A percentile compares a stretch with the other conserved stretches of the same genome.
phyloP scores from a whole-genome alignment of 2,797 vertebrate genomes.

The Lates japonicus region DNA sequence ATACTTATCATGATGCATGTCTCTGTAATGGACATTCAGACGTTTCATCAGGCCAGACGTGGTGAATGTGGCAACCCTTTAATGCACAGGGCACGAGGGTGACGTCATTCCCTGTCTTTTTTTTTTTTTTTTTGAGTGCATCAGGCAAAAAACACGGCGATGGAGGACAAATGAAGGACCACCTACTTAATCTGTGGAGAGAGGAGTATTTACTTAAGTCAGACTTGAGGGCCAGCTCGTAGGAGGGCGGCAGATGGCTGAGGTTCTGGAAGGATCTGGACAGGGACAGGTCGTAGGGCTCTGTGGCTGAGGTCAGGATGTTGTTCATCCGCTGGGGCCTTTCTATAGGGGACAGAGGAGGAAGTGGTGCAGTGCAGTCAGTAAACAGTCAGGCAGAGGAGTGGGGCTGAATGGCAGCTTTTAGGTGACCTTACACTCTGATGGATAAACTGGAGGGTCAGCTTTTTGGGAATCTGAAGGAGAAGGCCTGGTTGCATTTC shows the following conservation, averaged over 20 bases:
- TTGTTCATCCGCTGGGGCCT: slow-evolving; percentile 94
- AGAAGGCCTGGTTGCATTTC: neutral
- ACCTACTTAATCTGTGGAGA: slow-evolving; percentile 92
- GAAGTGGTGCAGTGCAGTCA: slow-evolving; percentile 54
- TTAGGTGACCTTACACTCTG: neutral
- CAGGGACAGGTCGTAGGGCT: slow-evolving; percentile 96
- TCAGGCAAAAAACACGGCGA: slow-evolving; percentile 41
- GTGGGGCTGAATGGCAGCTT: neutral
- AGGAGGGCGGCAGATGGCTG: slow-evolving; percentile 94
- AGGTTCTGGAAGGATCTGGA: slow-evolving; percentile 99
- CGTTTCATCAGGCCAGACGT: slow-evolving; percentile 19
- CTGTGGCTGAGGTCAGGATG: slow-evolving; percentile 97
- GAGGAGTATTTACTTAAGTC: slow-evolving; percentile 95
- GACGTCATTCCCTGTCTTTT: slow-evolving; percentile 35
- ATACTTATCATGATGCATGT: slow-evolving; percentile 50
- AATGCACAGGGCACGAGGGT: slow-evolving; percentile 28
- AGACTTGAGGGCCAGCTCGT: slow-evolving; percentile 92
- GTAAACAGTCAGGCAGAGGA: slow-evolving; percentile 38
- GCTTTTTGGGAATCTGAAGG: neutral
- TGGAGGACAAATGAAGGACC: slow-evolving; percentile 66
- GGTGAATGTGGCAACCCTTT: slow-evolving; percentile 33
- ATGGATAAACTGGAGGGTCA: slow-evolving; percentile 1
- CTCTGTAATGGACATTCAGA: slow-evolving; percentile 56
- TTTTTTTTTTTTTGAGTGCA: slow-evolving; percentile 11
- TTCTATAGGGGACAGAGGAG: slow-evolving; percentile 82